phyloP scores from a whole-genome alignment of 2,113 vertebrate species.

The Dunckerocampus dactyliophorus region DNA sequence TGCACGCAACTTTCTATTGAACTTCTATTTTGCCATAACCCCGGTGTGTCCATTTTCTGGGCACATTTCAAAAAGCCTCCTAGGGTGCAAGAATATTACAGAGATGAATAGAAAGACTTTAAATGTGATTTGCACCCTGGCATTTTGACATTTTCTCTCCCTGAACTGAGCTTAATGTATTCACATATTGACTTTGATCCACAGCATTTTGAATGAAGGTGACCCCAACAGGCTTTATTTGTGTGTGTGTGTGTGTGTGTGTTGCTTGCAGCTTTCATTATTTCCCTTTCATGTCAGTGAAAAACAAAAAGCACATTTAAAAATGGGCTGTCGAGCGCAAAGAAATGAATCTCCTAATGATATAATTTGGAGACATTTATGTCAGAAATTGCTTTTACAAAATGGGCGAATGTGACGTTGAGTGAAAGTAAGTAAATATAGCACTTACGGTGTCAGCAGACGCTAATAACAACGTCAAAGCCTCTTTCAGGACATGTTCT shows the following conservation, averaged over 20 bases:
- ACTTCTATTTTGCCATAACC: background rate
- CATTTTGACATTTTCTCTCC: conserved; percentile 23
- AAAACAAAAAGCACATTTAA: background rate
- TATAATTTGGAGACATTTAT: conserved; percentile 15
- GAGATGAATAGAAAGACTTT: background rate
- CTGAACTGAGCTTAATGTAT: background rate
- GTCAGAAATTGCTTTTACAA: conserved; percentile 19
- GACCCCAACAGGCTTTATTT: conserved; percentile 6
- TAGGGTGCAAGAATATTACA: conserved; percentile 9
- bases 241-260: conserved; percentile 23
- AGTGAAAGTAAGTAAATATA: conserved; percentile 13
- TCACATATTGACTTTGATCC: conserved; percentile 26
- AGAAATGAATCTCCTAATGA: conserved; percentile 3
- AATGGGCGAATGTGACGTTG: conserved; percentile 3
- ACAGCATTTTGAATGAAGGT: conserved; percentile 6
- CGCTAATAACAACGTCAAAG: background rate
- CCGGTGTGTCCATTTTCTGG: background rate
- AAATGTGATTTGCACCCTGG: conserved; percentile 22
- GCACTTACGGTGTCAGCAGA: conserved; percentile 34
- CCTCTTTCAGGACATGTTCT: conserved; percentile 6
- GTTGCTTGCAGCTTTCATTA: conserved; percentile 1
- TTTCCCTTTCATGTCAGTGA: background rate
- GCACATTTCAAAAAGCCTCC: conserved; percentile 2
- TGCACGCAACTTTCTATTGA: background rate
- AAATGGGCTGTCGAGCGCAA: conserved; percentile 1